phyloP scores from a whole-genome alignment of 2,888 invertebrate genomes.

The Venustoraphidia nigricollis region DNA sequence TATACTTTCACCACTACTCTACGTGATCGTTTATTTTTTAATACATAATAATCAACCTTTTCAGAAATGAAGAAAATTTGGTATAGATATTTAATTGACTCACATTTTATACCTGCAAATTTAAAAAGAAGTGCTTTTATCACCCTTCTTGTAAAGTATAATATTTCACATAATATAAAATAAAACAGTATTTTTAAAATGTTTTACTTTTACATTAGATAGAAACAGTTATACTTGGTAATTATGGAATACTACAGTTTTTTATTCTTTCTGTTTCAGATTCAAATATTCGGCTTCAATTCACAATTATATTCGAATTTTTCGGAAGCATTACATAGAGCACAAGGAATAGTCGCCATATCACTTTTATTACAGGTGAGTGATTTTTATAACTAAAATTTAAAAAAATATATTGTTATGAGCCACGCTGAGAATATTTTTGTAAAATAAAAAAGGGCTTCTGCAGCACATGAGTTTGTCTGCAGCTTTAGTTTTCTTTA shows the following conservation, averaged over 20 bases:
- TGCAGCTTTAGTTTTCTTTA: neutral
- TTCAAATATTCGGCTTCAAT: conserved; percentile 97
- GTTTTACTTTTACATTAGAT: neutral
- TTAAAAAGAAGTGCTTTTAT: too few relatives aligned
- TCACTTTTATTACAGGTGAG: conserved; percentile 87
- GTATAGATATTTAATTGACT: too few relatives aligned
- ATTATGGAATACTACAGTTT: conserved; percentile 7
- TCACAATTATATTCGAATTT: conserved; percentile 93
- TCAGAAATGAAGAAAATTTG: too few relatives aligned
- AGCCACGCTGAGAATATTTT: too few relatives aligned
- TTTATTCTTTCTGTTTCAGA: conserved; percentile 46
- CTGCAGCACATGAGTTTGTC: too few relatives aligned
- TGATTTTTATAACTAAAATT: conserved; percentile 13
- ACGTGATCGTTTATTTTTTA: too few relatives aligned
- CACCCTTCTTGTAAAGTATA: neutral
- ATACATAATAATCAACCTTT: too few relatives aligned
- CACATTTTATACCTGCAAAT: too few relatives aligned
- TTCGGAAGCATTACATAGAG: conserved; percentile 83
- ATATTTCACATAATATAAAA: neutral
- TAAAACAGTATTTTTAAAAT: neutral
- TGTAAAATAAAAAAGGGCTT: too few relatives aligned
- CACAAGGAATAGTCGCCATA: conserved; percentile 90
- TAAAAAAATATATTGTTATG: neutral
- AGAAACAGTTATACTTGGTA: neutral
- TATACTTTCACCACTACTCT: too few relatives aligned